Conservation (phyloP, 2,797 vertebrate genomes). For the Gobionotothen gibberifrons region DNA sequence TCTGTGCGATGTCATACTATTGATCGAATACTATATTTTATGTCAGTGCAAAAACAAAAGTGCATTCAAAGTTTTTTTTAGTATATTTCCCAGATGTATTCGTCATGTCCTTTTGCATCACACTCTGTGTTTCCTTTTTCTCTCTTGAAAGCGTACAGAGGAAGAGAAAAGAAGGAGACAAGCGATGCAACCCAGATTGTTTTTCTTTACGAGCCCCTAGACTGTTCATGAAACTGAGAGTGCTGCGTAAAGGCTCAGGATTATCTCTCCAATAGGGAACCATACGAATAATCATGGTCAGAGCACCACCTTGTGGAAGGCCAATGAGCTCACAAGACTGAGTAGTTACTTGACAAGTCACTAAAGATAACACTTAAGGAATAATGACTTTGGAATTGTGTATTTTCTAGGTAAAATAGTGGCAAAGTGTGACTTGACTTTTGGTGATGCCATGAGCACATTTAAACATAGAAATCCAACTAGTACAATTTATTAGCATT, state of each 20-base stretch:
- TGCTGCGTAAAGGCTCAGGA: constrained; percentile 12
- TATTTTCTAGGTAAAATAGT: not conserved
- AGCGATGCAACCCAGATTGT: constrained; percentile 3
- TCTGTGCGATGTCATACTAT: constrained; percentile 46
- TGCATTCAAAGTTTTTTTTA: not conserved
- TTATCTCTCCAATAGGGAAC: constrained; percentile 1
- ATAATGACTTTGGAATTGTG: not conserved
- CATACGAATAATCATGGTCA: constrained; percentile 13
- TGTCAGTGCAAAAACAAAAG: not conserved
- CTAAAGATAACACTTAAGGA: not conserved
- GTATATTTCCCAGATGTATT: not conserved
- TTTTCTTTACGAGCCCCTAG: constrained; percentile 35
- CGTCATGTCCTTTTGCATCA: not conserved
- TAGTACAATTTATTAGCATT: not conserved
- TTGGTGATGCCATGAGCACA: not conserved
- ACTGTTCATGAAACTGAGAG: constrained; percentile 29
- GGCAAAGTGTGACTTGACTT: not conserved
- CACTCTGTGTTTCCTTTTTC: not conserved
- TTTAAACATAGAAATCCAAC: not conserved
- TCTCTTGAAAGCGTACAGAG: not conserved
- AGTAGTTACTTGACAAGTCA: not conserved
- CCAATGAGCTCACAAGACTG: constrained; percentile 23
- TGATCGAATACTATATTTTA: constrained; percentile 10
- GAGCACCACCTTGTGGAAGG: constrained; percentile 60
- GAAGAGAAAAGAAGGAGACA: constrained; percentile 7